phyloP scores from a whole-genome alignment of 2,888 invertebrate species.

The Galeopsomyia nigrocyanea region DNA sequence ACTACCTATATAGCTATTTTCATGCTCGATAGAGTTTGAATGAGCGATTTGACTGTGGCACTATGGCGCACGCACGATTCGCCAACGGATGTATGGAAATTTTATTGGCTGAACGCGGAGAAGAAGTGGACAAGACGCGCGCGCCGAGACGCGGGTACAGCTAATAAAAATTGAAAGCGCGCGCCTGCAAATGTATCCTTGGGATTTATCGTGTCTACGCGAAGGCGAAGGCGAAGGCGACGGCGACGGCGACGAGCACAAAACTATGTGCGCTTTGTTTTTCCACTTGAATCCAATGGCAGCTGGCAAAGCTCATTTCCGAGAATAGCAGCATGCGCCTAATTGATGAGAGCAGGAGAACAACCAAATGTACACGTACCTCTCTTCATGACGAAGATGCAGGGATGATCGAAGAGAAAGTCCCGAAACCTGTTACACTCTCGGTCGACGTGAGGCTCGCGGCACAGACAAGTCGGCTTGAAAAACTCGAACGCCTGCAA shows the following conservation, averaged over 20 bases:
- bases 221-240: constrained; percentile 22
- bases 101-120: constrained; percentile 35
- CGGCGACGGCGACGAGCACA: too few species aligned
- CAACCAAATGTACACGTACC: constrained; percentile 72
- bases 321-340: too few species aligned
- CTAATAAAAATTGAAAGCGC: constrained; percentile 41
- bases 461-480: constrained; percentile 92
- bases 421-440: constrained; percentile 94
- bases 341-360: too few species aligned
- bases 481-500: constrained; percentile 94
- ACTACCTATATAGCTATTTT: background rate
- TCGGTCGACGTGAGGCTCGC: constrained; percentile 90
- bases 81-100: constrained; percentile 37
- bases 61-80: too few species aligned
- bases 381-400: constrained; percentile 90
- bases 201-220: constrained; percentile 8
- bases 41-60: too few species aligned
- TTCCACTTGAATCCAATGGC: too few species aligned
- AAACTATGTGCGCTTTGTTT: too few species aligned
- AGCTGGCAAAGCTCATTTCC: too few species aligned
- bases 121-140: background rate
- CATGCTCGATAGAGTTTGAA: too few species aligned
- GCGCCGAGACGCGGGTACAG: constrained; percentile 35
- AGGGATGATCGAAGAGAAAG: constrained; percentile 94
- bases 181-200: constrained; percentile 11